phyloP scores from a whole-genome alignment of 2,113 vertebrate genomes.

The Taurulus bubalis region DNA sequence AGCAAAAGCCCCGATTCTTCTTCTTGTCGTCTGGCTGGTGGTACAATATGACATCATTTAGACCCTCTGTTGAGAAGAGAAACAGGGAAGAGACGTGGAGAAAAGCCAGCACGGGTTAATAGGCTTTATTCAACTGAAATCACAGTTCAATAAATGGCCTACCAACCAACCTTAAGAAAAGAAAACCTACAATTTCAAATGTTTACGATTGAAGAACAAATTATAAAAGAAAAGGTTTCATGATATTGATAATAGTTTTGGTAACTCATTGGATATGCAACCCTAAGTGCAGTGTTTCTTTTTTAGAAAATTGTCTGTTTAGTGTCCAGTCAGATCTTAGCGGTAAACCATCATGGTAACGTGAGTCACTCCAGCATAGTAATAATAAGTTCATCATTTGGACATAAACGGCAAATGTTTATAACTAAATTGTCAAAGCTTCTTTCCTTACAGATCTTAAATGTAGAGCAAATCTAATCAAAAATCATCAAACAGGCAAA shows the following conservation, averaged over 20 bases:
- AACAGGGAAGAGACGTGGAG: neutral
- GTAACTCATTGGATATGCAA: neutral
- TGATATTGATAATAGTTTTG: no score
- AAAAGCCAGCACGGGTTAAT: slow-evolving; percentile 15
- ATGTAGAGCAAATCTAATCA: neutral
- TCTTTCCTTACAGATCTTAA: neutral
- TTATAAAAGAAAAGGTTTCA: no score
- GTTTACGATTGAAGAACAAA: no score
- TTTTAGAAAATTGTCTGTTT: neutral
- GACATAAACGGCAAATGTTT: slow-evolving; percentile 44
- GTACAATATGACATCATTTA: slow-evolving; percentile 99
- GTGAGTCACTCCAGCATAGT: slow-evolving; percentile 65
- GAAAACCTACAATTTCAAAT: no score
- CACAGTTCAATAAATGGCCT: neutral
- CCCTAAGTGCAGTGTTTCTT: no score
- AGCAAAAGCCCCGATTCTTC: slow-evolving; percentile 98
- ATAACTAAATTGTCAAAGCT: neutral
- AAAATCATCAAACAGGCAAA: neutral
- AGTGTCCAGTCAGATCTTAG: slow-evolving; percentile 79
- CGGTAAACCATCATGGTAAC: slow-evolving; percentile 76
- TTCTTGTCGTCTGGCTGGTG: slow-evolving; percentile 99
- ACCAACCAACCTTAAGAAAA: neutral
- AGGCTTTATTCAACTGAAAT: neutral
- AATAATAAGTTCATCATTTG: slow-evolving; percentile 66
- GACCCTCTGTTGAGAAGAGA: slow-evolving; percentile 88